Evolutionary conservation across 2,113 vertebrate species (phyloP), one percentile per base, ranked within the genome.

Genomic region (Taurulus bubalis): DNA sequence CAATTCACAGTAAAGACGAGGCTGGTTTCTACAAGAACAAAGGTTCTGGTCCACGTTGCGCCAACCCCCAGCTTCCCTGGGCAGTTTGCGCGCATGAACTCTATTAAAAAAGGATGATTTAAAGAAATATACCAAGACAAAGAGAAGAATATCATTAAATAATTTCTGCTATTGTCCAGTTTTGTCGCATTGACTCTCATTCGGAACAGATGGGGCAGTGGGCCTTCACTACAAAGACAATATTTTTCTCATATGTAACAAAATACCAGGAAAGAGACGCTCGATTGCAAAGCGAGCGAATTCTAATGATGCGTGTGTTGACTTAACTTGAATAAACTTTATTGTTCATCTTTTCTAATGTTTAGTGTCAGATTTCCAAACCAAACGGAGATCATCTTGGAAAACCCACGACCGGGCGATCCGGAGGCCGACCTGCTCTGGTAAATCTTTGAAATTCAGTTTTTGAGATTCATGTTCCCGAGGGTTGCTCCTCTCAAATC

Each of bases 371-470:
- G 42, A 30, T 62, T 74, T 71, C 24, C 22, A 78, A 79, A 75
- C 63, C 51, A 58, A 67, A 76, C 32, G 30, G 16, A 58, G 38
- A 76, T 64, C 24, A 20, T 70, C 15, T 62, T 71, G 40, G 30
- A 58, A 62, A 82, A 55, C n/a, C 1, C 56, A 32, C 6, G 0
- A 16, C 18, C 20, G 20, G 59, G 7, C 22, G 56, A 72, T 26
- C 36, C 45, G 3, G 8, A 34, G 15, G 16, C 49, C 74, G 36
- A 49, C 49, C 20, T 64, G 28, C 32, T 59, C n/a, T 28, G 45
- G 59, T 79, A 87, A 91, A 91, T 90, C 86, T 84, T 90, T 68
- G 36, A 84, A 79, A 71, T 66, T 71, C 71, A 74, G 49, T 90
- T 87, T 45, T 83, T 22, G 28, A 58, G 84, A 87, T 91, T 90